Base-by-base conservation (phyloP, 2,888 invertebrate species). In the Macrosoma leucophasiata region DNA sequence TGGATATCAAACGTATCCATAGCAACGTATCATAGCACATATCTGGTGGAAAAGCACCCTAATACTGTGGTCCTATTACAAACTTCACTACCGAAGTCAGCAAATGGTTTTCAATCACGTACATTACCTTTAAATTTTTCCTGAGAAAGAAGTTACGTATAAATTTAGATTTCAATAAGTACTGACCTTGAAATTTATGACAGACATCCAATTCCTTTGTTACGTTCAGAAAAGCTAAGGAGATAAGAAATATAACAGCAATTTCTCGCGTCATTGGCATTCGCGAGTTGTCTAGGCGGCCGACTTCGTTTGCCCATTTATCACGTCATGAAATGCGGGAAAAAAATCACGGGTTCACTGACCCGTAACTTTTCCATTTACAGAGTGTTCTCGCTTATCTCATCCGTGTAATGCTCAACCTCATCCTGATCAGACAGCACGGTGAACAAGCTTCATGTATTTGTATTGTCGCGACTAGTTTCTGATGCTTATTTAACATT, bases 281-380 rank as follows among this genome's bases (percentile, higher is more conserved):
- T 67, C 63, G 56, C 56, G n/a, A n/a, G 60, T 54, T 50, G 52
- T 62, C 64, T 57, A 58, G 59, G 58, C 48, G 45, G 45, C 50
- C 44, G 33, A 33, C 39, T 46, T 50, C 50, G 47, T 46, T 55
- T 55, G 52, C 47, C 65, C 75, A 77, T 79, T 78, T 77, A 78
- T 78, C 79, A 77, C 71, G 67, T 56, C 69, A 62, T 58, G 68
- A 60, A 62, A 66, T 54, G 64, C 57, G 65, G 64, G 70, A 71
- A 71, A 67, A 71, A 72, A 53, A 50, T 71, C 70, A 62, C 67
- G 48, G 49, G 57, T 55, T 62, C 62, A 69, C 68, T 77, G 75
- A 76, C 72, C 77, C 74, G 76, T 65, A 67, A 60, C 69, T 71
- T 75, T 76, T 72, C 73, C 70, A 76, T 78, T 76, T 75, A 68